phyloP scores from a whole-genome alignment of 2,113 vertebrate genomes.

The Tupaia tana region DNA sequence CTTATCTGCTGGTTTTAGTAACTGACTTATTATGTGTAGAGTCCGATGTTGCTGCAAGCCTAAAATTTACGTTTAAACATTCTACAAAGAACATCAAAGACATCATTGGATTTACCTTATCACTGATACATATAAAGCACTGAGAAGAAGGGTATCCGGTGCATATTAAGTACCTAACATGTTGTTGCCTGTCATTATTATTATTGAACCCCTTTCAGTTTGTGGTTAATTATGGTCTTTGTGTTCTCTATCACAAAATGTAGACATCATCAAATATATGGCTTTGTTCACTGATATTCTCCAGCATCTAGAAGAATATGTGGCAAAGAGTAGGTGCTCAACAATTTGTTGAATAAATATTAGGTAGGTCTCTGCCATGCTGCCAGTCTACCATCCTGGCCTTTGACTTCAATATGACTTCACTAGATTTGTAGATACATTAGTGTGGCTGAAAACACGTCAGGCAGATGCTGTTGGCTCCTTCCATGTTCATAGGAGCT shows the following conservation, averaged over 20 bases:
- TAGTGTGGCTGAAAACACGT: neutral
- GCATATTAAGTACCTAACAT: neutral
- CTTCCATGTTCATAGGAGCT: neutral
- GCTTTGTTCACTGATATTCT: neutral
- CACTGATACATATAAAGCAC: neutral
- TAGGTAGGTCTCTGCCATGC: neutral
- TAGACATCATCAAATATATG: neutral
- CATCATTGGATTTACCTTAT: neutral
- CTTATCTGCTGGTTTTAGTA: neutral
- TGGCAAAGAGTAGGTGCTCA: neutral
- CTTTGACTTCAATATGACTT: neutral
- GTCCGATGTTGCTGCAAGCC: neutral
- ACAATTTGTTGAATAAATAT: neutral
- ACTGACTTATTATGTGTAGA: neutral
- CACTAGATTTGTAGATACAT: neutral
- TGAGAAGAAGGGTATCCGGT: neutral
- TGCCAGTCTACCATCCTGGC: neutral
- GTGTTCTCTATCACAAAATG: neutral
- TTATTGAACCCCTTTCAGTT: neutral
- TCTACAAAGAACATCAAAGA: neutral
- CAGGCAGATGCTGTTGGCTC: neutral
- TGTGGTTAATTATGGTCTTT: neutral
- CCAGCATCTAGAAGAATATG: neutral
- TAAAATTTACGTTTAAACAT: constrained; percentile 18
- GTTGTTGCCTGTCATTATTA: neutral